Evolutionary conservation across 2,113 vertebrate species (phyloP).

Genomic region (Ondatra zibethicus): DNA sequence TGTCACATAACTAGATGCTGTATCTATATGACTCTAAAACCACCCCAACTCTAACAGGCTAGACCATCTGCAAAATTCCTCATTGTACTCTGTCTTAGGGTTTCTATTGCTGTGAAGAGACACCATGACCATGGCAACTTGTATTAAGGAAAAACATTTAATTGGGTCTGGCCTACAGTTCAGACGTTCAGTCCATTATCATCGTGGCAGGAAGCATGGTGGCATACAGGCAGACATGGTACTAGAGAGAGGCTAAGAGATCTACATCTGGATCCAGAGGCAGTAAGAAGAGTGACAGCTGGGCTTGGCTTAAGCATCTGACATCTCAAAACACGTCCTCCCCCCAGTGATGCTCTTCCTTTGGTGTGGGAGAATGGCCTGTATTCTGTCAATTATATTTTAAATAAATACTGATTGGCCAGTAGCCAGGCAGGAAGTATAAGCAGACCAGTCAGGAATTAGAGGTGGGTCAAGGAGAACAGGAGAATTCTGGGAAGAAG

Average conservation of each 20-base stretch:
- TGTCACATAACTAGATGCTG: background rate
- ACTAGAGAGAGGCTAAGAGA: background rate
- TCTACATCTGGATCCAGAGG: background rate
- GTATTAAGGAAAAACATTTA: background rate
- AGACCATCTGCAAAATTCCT: background rate
- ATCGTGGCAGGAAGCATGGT: background rate
- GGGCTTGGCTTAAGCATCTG: background rate
- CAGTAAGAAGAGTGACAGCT: background rate
- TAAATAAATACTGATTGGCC: no score
- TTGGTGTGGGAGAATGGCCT: no score
- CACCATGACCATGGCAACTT: background rate
- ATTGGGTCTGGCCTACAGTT: background rate
- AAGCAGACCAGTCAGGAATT: no score
- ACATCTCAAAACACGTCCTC: background rate
- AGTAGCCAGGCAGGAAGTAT: no score
- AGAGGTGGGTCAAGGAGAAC: no score
- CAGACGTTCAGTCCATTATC: background rate
- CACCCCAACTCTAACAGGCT: no score
- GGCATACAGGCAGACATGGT: background rate
- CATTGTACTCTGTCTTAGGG: background rate
- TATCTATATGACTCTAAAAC: fast-evolving
- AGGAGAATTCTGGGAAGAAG: no score
- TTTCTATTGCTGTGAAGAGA: background rate
- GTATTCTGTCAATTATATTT: no score
- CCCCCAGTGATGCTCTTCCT: background rate